Percentiles rank a stretch among this genome's conserved stretches.
Evolutionary conservation across 1,140 invertebrate species (phyloP).

Genomic region (Arion vulgaris): DNA sequence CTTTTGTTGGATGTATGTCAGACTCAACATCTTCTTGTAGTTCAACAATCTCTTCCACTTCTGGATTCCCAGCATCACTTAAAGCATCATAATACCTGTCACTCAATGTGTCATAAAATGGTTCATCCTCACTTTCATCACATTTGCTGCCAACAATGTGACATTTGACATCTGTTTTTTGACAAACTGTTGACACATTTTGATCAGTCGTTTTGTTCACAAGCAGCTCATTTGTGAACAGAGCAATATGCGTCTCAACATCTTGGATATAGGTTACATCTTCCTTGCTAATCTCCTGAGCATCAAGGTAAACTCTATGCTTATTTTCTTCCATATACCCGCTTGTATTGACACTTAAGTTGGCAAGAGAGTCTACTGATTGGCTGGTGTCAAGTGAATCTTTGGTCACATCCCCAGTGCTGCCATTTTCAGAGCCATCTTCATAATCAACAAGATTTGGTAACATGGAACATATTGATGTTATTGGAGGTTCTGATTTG

Average conservation of each 20-base stretch:
- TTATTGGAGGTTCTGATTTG: conserved; percentile 9
- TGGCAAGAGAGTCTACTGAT: conserved; percentile 12
- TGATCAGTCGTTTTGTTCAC: neutral
- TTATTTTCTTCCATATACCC: neutral
- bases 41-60: neutral
- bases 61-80: conserved; percentile 8
- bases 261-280: neutral
- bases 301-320: neutral
- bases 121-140: conserved; percentile 3
- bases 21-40: neutral
- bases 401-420: conserved; percentile 6
- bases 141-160: neutral
- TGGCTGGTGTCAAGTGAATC: conserved; percentile 30
- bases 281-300: neutral
- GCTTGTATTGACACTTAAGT: neutral
- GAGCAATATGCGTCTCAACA: neutral
- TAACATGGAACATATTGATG: conserved; percentile 7
- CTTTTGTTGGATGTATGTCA: neutral
- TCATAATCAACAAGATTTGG: conserved; percentile 31
- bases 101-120: conserved; percentile 29
- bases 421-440: conserved; percentile 11
- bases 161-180: neutral
- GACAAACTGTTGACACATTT: neutral
- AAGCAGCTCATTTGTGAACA: neutral
- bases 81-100: conserved; percentile 19